A percentile compares a stretch with the other conserved stretches of the same genome.
Evolutionary conservation across 2,888 invertebrate species (phyloP).

Genomic region (Papilio gigon): DNA sequence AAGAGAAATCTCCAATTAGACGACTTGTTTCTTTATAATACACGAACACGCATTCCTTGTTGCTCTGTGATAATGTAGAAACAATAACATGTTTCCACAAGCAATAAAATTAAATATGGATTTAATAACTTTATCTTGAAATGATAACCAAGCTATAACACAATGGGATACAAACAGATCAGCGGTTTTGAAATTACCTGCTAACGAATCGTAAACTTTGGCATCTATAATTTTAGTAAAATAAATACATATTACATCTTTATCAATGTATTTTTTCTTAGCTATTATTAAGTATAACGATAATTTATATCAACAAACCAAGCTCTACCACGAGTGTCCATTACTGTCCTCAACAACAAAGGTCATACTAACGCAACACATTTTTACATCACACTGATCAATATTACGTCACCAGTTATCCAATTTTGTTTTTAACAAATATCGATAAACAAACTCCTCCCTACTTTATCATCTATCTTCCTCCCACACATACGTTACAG

Average conservation of each 20-base stretch:
- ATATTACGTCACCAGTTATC: slow-evolving; percentile 24
- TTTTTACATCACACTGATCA: slow-evolving; percentile 19
- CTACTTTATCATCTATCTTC: slow-evolving; percentile 14
- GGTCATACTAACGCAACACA: not conserved
- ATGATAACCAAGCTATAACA: too few species aligned
- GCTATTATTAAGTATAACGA: not conserved
- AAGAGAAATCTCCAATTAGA: slow-evolving; percentile 57
- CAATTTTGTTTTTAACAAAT: slow-evolving; percentile 27
- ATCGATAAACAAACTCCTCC: slow-evolving; percentile 30
- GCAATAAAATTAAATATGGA: not conserved
- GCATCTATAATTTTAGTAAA: too few species aligned
- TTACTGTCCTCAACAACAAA: not conserved
- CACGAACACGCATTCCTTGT: slow-evolving; percentile 42
- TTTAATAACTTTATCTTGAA: not conserved
- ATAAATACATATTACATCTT: too few species aligned
- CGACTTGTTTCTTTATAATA: slow-evolving; percentile 43
- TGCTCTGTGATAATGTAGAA: slow-evolving; percentile 21
- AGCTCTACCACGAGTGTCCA: not conserved
- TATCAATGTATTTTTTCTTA: too few species aligned
- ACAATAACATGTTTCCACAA: not conserved
- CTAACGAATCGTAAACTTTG: too few species aligned
- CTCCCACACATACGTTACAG: not conserved
- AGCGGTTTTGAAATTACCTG: too few species aligned
- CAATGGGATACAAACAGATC: too few species aligned
- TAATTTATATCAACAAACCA: not conserved